Evolutionary conservation across 1,140 invertebrate species (phyloP), one percentile per base, ranked within the genome.

Genomic region (Popillia japonica): DNA sequence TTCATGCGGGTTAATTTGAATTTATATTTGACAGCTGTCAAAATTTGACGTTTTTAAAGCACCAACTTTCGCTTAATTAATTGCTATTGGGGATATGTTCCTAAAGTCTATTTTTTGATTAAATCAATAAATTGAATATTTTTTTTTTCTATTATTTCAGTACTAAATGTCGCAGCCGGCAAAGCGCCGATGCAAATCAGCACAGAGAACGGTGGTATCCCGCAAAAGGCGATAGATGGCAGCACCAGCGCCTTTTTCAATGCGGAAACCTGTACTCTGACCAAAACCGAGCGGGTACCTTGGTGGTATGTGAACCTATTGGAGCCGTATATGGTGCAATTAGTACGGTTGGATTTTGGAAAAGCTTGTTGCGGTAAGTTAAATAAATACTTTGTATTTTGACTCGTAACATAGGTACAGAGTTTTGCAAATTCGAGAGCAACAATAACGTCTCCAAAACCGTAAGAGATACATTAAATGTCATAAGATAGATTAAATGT

Each of bases 231-330:
- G 6, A 94, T 98, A 23, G 96, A 98, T 85, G 96, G 96, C 7
- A 96, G 94, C 82, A 97, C 96, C 1, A 92, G 94, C 8, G 92
- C 93, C 61, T 92, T 93, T 84, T 97, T 94, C 88, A 95, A 89
- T 79, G 85, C 91, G 0, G 93, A 95, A 75, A 98, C 96, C 0
- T 98, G 96, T 86, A 96, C 95, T 0, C 87, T 96, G 40, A 98
- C 96, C 0, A 94, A 93, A 86, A 86, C 91, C 0, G 96, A 98
- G 86, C 86, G 91, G 4, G 90, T 92, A 11, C 96, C 96, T 7
- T 98, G 96, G 96, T 98, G 96, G 96, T 98, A 98, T 87, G 96
- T 98, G 80, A 98, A 98, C 87, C 90, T 98, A 0, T 89, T 98
- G 34, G 96, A 98, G 83, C 96, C 96, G 0, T 98, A 98, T 86